phyloP scores from a whole-genome alignment of 2,888 invertebrate genomes.

The Ormyrus labotus region DNA sequence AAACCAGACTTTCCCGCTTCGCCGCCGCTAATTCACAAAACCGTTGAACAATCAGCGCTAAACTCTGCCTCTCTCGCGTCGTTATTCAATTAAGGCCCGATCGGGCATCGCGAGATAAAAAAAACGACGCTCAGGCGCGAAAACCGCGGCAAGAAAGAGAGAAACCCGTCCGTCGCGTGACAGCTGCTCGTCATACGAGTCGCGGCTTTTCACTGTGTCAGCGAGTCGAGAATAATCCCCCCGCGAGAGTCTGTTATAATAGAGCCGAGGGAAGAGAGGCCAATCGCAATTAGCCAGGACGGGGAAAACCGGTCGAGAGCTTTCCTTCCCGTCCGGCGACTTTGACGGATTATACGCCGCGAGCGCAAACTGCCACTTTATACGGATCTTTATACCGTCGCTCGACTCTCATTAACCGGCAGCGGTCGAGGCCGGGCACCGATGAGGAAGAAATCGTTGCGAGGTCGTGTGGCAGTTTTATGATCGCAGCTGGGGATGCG shows the following conservation, averaged over 20 bases:
- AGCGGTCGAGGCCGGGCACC: no score
- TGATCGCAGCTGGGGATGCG: not conserved
- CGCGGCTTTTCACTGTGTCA: slow-evolving; percentile 15
- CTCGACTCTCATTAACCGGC: slow-evolving; percentile 2
- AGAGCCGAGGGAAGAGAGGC: not conserved
- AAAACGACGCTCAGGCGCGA: no score
- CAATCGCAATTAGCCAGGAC: slow-evolving; percentile 9
- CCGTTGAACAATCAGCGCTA: not conserved
- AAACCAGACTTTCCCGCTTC: not conserved
- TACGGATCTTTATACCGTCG: not conserved
- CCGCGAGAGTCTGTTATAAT: not conserved
- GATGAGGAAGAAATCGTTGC: no score
- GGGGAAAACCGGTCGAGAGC: slow-evolving; percentile 25
- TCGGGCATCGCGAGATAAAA: not conserved
- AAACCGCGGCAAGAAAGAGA: no score
- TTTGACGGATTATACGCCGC: slow-evolving; percentile 3
- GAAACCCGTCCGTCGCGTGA: not conserved
- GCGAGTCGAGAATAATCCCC: not conserved
- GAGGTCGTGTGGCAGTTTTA: no score
- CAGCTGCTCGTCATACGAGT: not conserved
- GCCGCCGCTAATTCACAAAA: not conserved
- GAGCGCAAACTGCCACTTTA: slow-evolving; percentile 24
- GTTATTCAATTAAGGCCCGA: slow-evolving; percentile 7
- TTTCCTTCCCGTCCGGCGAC: slow-evolving; percentile 16
- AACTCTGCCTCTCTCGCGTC: not conserved